Base-by-base conservation (phyloP, 1,140 invertebrate genomes). In the Leptonema lineaticorne region DNA sequence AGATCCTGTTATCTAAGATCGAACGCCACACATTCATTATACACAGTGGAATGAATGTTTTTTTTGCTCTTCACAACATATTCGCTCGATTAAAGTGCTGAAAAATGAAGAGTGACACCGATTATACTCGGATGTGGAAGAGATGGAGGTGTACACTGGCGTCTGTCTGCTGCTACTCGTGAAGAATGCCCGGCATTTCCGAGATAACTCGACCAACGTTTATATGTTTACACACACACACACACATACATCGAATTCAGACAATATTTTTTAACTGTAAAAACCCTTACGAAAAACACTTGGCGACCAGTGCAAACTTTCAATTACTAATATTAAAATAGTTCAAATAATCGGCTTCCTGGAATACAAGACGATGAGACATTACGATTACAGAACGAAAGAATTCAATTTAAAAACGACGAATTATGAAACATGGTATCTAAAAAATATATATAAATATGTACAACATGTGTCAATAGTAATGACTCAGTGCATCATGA, bases 121-220 rank as follows among this genome's bases (percentile, higher is more conserved):
- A 41, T 16, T 14, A 41, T 41, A 41, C 37, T 41, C 46, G 1
- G 46, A 20, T 48, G 46, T 18, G n/a, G 20, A 20, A 18, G 46
- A 48, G 20, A 20, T 24, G 46, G 46, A 53, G 37, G 37, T 22
- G 22, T 53, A 53, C 9, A 16, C 14, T 53, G 50, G 18, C 24
- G 50, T 53, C 50, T 53, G 50, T 53, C 20, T 53, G 50, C 50
- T 24, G 24, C 24, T n/a, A n/a, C n/a, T 16, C 5, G 22, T 26
- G 50, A 53, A 24, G 50, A 53, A 53, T 53, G 50, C 20, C 24
- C 22, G 50, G 50, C 50, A 53, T 53, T 53, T 53, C 50, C 50
- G 50, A 53, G 50, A 53, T 53, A 53, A 53, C 50, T 53, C 24
- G 50, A 24, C 50, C 20, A 53, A 26, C 37, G 37, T 41, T n/a